These are phyloP conservation scores for Anser cygnoides DNA, from an alignment of 2,113 vertebrate genomes.

Conservation along the genomic window DNA sequence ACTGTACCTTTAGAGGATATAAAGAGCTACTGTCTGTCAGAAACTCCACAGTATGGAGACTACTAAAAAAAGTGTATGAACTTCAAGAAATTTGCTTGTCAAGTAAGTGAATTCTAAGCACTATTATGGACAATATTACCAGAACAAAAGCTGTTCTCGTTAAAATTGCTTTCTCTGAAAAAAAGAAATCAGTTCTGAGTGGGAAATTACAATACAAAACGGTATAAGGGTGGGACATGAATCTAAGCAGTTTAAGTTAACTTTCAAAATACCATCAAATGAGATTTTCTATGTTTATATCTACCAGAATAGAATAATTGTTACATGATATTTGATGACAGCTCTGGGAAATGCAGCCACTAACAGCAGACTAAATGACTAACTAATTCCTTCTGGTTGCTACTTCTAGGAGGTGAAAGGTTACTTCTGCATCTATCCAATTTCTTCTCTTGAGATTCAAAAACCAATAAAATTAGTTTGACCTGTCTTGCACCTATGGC, in stretches of 20 bases:
- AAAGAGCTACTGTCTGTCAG: not conserved
- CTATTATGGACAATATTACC: not conserved
- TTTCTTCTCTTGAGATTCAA: slow-evolving; percentile 66
- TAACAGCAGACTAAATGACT: slow-evolving; percentile 60
- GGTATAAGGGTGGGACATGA: not conserved
- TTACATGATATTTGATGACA: slow-evolving; percentile 76
- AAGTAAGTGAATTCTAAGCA: not conserved
- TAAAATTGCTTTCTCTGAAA: not conserved
- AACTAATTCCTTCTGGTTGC: slow-evolving; percentile 73
- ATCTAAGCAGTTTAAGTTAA: slow-evolving; percentile 39
- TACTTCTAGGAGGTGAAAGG: slow-evolving; percentile 70
- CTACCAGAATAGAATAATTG: slow-evolving; percentile 65
- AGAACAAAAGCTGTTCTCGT: not conserved
- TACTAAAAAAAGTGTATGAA: not conserved
- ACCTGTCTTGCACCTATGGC: not conserved
- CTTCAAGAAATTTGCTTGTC: not conserved
- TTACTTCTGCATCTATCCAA: slow-evolving; percentile 60
- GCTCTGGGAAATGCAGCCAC: slow-evolving; percentile 59
- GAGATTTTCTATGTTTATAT: slow-evolving; percentile 61
- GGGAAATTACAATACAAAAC: slow-evolving; percentile 28
- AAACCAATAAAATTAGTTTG: slow-evolving; percentile 62
- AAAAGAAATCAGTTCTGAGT: not conserved
- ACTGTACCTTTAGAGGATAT: not conserved
- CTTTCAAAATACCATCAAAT: slow-evolving; percentile 64
- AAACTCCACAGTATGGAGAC: not conserved